These are phyloP conservation scores for Scortum barcoo DNA, from an alignment of 2,113 vertebrate species.

Conservation along the genomic window DNA sequence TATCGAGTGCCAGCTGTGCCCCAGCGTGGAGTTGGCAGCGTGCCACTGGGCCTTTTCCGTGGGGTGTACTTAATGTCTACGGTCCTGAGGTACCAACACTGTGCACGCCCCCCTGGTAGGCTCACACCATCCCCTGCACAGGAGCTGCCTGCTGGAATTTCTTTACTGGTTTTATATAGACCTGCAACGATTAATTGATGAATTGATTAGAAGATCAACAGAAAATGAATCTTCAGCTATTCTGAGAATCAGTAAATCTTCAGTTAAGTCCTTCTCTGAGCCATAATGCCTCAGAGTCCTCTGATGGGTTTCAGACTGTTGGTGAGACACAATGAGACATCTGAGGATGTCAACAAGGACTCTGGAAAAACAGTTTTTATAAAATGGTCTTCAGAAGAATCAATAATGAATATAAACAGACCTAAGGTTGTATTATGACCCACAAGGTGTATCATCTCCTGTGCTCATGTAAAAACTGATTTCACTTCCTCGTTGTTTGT, in stretches of 20 bases:
- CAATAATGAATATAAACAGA: not conserved
- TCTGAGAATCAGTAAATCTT: not conserved
- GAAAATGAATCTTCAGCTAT: not conserved
- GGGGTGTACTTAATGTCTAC: conserved; percentile 80
- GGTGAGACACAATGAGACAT: not conserved
- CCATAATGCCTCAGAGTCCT: not conserved
- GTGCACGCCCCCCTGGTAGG: conserved; percentile 40
- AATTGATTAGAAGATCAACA: not conserved
- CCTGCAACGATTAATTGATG: not conserved
- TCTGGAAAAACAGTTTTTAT: not conserved
- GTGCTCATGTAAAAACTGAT: not conserved
- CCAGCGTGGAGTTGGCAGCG: conserved; percentile 78
- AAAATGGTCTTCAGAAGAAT: not conserved
- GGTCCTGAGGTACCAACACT: conserved; percentile 67
- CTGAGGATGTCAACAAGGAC: not conserved
- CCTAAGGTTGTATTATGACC: not conserved
- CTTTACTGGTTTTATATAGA: not conserved
- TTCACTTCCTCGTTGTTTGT: not conserved
- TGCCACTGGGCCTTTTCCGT: conserved; percentile 80
- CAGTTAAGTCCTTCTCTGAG: not conserved
- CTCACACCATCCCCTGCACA: conserved; percentile 37
- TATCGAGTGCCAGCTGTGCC: conserved; percentile 84
- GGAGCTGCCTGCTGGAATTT: conserved; percentile 57
- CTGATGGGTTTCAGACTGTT: not conserved
- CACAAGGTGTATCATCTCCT: no score